Base-by-base conservation (phyloP, 2,797 vertebrate genomes). In the Tenualosa ilisha region DNA sequence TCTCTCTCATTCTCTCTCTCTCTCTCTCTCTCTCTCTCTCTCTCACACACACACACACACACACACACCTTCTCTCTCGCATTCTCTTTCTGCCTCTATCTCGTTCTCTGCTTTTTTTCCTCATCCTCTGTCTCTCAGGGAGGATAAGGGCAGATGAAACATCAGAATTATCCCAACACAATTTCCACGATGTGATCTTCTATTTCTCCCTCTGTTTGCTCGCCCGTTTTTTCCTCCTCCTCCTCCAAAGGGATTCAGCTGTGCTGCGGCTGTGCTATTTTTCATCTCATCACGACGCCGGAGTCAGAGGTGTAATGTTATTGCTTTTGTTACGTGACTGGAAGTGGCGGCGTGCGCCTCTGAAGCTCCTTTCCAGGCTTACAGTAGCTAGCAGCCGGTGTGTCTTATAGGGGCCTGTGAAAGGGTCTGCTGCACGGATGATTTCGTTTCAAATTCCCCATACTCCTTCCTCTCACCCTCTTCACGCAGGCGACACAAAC, bases 271-370 rank as follows among this genome's bases (percentile, higher is more conserved):
- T 63, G 82, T 46, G 24, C 49, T 87, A 56, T 86, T 81, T 88
- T 85, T 90, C 86, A 83, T 88, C 79, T 85, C 82, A 81, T 82
- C 84, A 83, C 65, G 40, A 63, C 88, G 86, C 85, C 84, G 84
- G 59, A 85, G 83, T 83, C 82, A 49, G 82, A 88, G 82, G 65
- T 88, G 84, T 84, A 83, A 83, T 87, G 75, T 85, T 65, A 82
- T 89, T 91, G 86, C 89, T 87, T 91, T 87, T 88, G 72, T 88
- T 87, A 75, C 82, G 88, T 31, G 65, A 87, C 43, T 63, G 88
- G 15, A 40, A 40, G 26, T 5, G 6, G 51, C 85, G 84, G 51
- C 26, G 72, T 54, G 40, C 51, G 81, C 26, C 63, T 84, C 8
- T 46, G 50, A 86, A 88, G 87, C 88, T 50, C 9, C 72, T 84